Evolutionary conservation across 53 echinoderm and acorn worm species (phyloP).

Genomic region (Crossaster papposus): DNA sequence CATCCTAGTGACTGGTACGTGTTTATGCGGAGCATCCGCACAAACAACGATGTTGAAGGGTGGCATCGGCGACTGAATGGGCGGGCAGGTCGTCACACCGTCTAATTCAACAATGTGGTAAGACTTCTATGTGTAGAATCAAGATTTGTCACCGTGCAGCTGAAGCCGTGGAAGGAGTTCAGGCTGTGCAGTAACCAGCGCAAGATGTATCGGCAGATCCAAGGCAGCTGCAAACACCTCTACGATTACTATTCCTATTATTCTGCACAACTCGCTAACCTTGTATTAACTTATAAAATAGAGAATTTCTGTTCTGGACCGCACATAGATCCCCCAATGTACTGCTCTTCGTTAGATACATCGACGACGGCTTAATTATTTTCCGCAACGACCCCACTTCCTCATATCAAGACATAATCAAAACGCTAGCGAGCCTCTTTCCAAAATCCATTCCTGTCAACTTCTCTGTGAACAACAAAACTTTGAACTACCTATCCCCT

Average conservation of each 20-base stretch:
- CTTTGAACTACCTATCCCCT: no score
- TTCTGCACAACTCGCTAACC: no score
- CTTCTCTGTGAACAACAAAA: neutral
- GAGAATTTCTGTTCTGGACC: neutral
- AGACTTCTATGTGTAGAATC: no score
- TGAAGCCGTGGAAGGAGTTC: conserved; percentile 60
- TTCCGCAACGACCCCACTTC: neutral
- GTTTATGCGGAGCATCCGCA: no score
- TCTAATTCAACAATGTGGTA: no score
- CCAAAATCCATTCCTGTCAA: neutral
- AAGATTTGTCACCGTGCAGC: no score
- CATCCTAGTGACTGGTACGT: no score
- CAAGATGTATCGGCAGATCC: conserved; percentile 54
- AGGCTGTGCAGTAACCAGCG: no score
- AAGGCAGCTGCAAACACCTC: conserved; percentile 57
- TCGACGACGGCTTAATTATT: conserved; percentile 8
- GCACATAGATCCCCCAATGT: neutral
- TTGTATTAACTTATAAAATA: no score
- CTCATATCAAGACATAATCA: neutral
- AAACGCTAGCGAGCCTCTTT: neutral
- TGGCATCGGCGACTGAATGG: no score
- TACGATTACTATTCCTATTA: conserved; percentile 61
- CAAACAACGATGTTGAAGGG: no score
- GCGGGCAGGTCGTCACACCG: no score
- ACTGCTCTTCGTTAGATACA: conserved; percentile 11